These are phyloP conservation scores for Taenaris catops DNA, from an alignment of 2,888 invertebrate species.

Conservation along the genomic window DNA sequence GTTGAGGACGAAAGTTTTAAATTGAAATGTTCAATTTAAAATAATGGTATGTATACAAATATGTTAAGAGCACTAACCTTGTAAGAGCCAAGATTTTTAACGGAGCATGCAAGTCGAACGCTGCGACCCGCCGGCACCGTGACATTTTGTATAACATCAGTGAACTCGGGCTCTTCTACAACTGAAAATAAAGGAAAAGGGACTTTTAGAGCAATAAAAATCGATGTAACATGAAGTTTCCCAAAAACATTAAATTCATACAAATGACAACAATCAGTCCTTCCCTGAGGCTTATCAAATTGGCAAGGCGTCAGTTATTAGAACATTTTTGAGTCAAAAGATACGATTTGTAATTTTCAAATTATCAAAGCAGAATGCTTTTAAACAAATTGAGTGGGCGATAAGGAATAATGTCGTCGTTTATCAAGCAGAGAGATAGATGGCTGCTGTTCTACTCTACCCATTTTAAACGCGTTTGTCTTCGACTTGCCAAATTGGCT, in stretches of 20 bases:
- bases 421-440: conserved; percentile 77
- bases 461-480: conserved; percentile 80
- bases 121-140: conserved; percentile 94
- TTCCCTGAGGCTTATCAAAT: conserved; percentile 35
- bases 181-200: conserved; percentile 81
- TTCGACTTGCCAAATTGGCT: conserved; percentile 75
- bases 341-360: conserved; percentile 79
- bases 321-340: conserved; percentile 70
- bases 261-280: conserved; percentile 16
- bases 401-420: conserved; percentile 80
- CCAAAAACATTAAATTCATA: conserved; percentile 16
- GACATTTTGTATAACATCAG: conserved; percentile 93
- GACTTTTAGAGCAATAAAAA: no score
- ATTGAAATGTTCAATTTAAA: neutral
- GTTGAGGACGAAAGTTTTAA: no score
- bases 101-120: conserved; percentile 93
- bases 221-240: conserved; percentile 5
- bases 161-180: conserved; percentile 93
- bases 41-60: neutral
- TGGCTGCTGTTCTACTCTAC: conserved; percentile 74
- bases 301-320: conserved; percentile 60
- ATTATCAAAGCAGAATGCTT: conserved; percentile 79
- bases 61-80: conserved; percentile 83
- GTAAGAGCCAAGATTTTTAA: conserved; percentile 93
- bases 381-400: conserved; percentile 80